phyloP scores from a whole-genome alignment of 2,797 vertebrate genomes.

The Sebastes taczanowskii region DNA sequence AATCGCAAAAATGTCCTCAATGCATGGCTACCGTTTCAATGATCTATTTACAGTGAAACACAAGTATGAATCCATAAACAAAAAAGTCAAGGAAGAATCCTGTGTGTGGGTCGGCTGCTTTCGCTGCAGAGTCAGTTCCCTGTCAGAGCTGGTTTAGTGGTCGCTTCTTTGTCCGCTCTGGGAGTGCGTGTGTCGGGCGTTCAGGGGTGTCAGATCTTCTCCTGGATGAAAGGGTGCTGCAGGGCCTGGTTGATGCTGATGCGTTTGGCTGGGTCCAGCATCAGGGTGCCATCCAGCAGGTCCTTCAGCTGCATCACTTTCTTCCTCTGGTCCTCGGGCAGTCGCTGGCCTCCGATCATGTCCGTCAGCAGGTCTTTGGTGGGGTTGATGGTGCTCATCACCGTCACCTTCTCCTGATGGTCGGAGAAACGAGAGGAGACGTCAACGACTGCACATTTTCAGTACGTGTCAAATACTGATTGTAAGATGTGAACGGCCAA shows the following conservation, averaged over 20 bases:
- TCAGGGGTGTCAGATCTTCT: conserved; percentile 90
- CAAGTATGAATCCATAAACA: conserved; percentile 55
- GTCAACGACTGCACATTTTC: not conserved
- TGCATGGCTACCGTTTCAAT: conserved; percentile 65
- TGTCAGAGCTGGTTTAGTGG: conserved; percentile 64
- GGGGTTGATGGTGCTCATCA: conserved; percentile 99
- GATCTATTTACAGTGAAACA: conserved; percentile 84
- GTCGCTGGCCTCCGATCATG: conserved; percentile 95
- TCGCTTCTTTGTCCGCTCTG: conserved; percentile 54
- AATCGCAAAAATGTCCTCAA: conserved; percentile 44
- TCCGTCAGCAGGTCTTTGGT: conserved; percentile 98
- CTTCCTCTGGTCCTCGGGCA: conserved; percentile 99
- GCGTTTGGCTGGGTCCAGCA: conserved; percentile 99
- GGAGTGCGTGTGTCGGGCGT: conserved; percentile 15
- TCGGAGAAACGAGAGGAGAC: not conserved
- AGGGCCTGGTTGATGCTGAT: conserved; percentile 99
- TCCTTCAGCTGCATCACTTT: conserved; percentile 99
- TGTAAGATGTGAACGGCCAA: not conserved
- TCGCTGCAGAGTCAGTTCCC: conserved; percentile 49
- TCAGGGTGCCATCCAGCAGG: conserved; percentile 97
- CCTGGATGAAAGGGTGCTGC: conserved; percentile 99
- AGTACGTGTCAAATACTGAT: too few species aligned
- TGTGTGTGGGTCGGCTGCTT: conserved; percentile 61
- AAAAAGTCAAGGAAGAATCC: conserved; percentile 55
- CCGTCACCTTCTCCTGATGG: conserved; percentile 95